A percentile compares a stretch with the other conserved stretches of the same genome.
Conservation (phyloP, 2,888 invertebrate species). For the Agonopterix subpropinquella region DNA sequence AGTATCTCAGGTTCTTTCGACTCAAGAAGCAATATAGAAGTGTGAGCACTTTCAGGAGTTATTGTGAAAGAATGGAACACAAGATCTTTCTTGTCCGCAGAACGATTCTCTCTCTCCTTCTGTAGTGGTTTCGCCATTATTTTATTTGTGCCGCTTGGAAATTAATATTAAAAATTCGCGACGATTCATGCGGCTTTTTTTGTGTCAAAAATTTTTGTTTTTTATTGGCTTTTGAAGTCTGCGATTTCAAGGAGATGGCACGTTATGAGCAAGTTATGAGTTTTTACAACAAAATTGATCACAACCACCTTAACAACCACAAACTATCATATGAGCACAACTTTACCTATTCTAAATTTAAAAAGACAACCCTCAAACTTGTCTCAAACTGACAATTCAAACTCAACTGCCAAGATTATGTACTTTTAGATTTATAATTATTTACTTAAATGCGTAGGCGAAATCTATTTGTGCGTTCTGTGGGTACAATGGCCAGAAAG, state of each 20-base stretch:
- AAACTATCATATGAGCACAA: no score
- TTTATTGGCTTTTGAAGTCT: background rate
- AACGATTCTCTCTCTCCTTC: slow-evolving; percentile 60
- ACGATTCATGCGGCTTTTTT: no score
- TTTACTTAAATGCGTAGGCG: slow-evolving; percentile 52
- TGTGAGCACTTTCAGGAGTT: slow-evolving; percentile 62
- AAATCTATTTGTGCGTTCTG: slow-evolving; percentile 47
- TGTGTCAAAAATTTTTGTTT: background rate
- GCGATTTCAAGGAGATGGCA: background rate
- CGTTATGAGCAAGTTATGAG: no score
- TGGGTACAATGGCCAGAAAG: slow-evolving; percentile 50
- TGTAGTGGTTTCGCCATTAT: slow-evolving; percentile 52
- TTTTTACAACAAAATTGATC: no score
- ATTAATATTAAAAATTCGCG: no score
- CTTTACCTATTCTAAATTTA: background rate
- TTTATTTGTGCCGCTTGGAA: background rate
- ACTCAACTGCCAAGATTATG: slow-evolving; percentile 7
- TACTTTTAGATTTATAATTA: slow-evolving; percentile 15
- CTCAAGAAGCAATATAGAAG: slow-evolving; percentile 57
- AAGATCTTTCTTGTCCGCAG: slow-evolving; percentile 60
- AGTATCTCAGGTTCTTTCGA: slow-evolving; percentile 59
- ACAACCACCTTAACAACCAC: no score
- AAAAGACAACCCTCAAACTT: background rate
- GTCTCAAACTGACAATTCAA: background rate
- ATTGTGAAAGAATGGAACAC: slow-evolving; percentile 56